These are phyloP conservation scores for Octonoba sinensis DNA, from an alignment of 2,888 invertebrate genomes.

Conservation along the genomic window DNA sequence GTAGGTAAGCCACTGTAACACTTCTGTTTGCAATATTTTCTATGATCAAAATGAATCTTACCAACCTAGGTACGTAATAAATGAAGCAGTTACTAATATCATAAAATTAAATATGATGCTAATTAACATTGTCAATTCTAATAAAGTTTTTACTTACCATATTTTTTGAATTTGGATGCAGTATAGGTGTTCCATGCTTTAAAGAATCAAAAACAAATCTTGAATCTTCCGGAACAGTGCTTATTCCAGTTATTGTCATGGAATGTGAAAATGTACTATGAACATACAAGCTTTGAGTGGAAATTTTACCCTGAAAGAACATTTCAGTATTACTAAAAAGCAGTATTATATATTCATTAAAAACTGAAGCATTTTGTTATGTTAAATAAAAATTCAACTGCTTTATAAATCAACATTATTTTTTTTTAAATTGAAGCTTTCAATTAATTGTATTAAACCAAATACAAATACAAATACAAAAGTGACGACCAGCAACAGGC, in stretches of 20 bases:
- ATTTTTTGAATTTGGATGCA: conserved; percentile 68
- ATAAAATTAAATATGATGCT: no score
- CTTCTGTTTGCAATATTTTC: conserved; percentile 78
- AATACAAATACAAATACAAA: no score
- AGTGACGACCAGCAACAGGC: no score
- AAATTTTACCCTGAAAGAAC: conserved; percentile 79
- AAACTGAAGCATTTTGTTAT: no score
- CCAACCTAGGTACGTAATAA: conserved; percentile 81
- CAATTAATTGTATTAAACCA: neutral
- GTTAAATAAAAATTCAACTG: no score
- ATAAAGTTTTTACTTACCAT: conserved; percentile 62
- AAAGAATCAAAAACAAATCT: conserved; percentile 75
- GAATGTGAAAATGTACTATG: conserved; percentile 84
- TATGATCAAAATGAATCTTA: conserved; percentile 79
- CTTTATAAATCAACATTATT: no score
- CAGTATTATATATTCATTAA: no score
- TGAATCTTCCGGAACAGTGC: conserved; percentile 77
- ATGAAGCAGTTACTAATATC: no score
- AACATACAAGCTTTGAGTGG: conserved; percentile 82
- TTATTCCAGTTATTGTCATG: conserved; percentile 82
- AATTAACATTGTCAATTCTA: no score
- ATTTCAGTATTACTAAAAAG: no score
- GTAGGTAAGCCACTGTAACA: conserved; percentile 84
- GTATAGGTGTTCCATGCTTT: conserved; percentile 68
- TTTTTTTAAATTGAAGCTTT: neutral